Conservation (phyloP, 2,888 invertebrate genomes). For the Adelphocoris suturalis region DNA sequence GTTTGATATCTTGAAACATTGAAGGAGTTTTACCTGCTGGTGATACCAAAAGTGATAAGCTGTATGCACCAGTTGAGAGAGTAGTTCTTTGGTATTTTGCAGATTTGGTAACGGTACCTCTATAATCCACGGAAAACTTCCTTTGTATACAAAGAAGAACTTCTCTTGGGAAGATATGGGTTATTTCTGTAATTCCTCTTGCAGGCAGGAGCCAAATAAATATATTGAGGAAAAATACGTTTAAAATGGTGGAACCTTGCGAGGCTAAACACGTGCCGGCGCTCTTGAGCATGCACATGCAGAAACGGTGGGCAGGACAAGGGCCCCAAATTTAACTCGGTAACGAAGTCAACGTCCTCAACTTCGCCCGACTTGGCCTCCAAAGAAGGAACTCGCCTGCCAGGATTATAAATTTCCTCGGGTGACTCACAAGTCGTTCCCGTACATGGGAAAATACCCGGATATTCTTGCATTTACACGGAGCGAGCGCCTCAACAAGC, state of each 20-base stretch:
- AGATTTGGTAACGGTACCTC: too few species aligned
- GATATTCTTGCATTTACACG: slow-evolving; percentile 25
- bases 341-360: slow-evolving; percentile 16
- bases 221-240: background rate
- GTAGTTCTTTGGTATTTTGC: too few species aligned
- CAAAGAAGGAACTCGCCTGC: background rate
- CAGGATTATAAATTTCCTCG: background rate
- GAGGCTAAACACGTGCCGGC: slow-evolving; percentile 5
- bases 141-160: too few species aligned
- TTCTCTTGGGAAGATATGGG: too few species aligned
- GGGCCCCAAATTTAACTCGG: slow-evolving; percentile 14
- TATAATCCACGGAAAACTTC: too few species aligned
- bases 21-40: too few species aligned
- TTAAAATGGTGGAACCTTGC: background rate
- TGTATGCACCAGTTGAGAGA: too few species aligned
- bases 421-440: background rate
- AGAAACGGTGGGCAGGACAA: background rate
- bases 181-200: too few species aligned
- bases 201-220: too few species aligned
- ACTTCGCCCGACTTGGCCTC: background rate
- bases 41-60: too few species aligned
- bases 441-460: slow-evolving; percentile 3
- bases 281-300: background rate
- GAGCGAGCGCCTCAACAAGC: background rate
- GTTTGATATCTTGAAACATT: too few species aligned